A percentile compares a stretch with the other conserved stretches of the same genome.
phyloP scores from a whole-genome alignment of 2,888 invertebrate genomes.

The Xestia c-nigrum region DNA sequence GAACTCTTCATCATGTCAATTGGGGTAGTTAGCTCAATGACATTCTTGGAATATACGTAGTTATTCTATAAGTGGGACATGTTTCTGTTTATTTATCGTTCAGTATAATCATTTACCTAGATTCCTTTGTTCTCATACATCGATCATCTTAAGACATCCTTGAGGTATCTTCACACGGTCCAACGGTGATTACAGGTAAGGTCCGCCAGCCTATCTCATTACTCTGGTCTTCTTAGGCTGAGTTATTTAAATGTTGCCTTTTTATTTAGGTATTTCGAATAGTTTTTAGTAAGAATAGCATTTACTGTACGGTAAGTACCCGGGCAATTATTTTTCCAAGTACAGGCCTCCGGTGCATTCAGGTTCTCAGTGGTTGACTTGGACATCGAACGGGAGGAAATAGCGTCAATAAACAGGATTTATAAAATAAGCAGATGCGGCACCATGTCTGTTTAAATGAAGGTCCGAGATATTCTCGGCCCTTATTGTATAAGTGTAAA shows the following conservation, averaged over 20 bases:
- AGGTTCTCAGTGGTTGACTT: conserved; percentile 70
- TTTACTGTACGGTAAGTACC: conserved; percentile 71
- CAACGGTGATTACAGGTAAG: conserved; percentile 50
- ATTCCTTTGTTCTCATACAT: conserved; percentile 29
- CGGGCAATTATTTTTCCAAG: conserved; percentile 78
- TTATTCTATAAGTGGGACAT: neutral
- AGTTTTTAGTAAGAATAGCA: conserved; percentile 69
- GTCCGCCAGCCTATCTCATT: conserved; percentile 61
- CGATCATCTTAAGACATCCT: conserved; percentile 32
- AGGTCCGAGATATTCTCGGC: neutral
- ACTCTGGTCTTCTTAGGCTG: conserved; percentile 51
- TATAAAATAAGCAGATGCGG: conserved; percentile 50
- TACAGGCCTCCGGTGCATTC: conserved; percentile 73
- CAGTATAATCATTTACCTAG: conserved; percentile 8
- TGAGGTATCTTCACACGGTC: conserved; percentile 58
- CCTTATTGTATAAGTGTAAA: neutral
- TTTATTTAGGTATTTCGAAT: conserved; percentile 70
- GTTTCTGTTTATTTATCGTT: neutral
- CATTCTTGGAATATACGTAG: neutral
- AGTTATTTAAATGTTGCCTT: conserved; percentile 65
- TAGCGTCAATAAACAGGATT: conserved; percentile 59
- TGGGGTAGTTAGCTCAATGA: conserved; percentile 8
- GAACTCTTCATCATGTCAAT: conserved; percentile 26
- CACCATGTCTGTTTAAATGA: conserved; percentile 25
- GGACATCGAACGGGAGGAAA: conserved; percentile 69